These are phyloP conservation scores for Holothuria leucospilota DNA, from an alignment of 53 echinoderm and acorn worm species.

Conservation along the genomic window DNA sequence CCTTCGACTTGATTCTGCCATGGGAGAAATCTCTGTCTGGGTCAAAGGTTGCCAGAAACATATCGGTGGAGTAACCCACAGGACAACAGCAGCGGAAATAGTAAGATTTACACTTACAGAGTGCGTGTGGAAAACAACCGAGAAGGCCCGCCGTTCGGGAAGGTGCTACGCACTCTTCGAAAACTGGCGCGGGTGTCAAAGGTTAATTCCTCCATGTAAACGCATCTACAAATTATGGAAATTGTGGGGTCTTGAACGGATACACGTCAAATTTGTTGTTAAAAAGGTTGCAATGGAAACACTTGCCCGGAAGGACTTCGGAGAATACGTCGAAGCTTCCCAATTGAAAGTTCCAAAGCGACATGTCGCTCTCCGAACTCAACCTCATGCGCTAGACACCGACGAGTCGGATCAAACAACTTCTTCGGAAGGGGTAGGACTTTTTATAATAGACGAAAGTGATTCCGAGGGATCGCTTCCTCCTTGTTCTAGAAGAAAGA, in stretches of 20 bases:
- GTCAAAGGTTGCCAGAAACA: conserved; percentile 83
- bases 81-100: conserved; percentile 86
- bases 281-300: conserved; percentile 73
- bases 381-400: background rate
- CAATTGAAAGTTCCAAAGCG: conserved; percentile 49
- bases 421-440: conserved; percentile 45
- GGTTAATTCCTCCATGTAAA: conserved; percentile 78
- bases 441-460: conserved; percentile 59
- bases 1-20: conserved; percentile 34
- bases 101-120: conserved; percentile 73
- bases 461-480: conserved; percentile 43
- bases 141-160: conserved; percentile 63
- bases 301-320: conserved; percentile 22
- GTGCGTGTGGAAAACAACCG: conserved; percentile 62
- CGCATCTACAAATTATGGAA: conserved; percentile 96
- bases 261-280: conserved; percentile 86
- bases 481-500: conserved; percentile 51
- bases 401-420: conserved; percentile 1
- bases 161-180: conserved; percentile 85
- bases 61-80: conserved; percentile 78
- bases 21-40: conserved; percentile 95
- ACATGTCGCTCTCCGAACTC: conserved; percentile 29
- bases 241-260: conserved; percentile 88
- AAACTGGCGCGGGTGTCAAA: conserved; percentile 94
- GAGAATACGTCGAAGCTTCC: conserved; percentile 40